Conservation (phyloP, 2,113 vertebrate genomes). For the Taurulus bubalis region DNA sequence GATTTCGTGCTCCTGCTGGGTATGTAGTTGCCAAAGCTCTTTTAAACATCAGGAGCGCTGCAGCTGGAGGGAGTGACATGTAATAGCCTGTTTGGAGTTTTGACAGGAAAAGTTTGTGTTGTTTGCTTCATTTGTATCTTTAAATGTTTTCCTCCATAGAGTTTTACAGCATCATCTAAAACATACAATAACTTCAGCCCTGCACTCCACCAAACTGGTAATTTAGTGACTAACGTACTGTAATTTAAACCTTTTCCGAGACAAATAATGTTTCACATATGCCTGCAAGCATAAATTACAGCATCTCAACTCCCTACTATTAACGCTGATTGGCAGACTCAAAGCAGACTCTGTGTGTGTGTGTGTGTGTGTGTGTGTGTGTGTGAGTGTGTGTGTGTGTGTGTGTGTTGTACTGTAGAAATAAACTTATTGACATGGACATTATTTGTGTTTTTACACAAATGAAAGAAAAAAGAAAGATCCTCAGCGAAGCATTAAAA, state of each 20-base stretch:
- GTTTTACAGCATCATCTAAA: not conserved
- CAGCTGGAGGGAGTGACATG: constrained; percentile 38
- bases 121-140: constrained; percentile 18
- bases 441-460: not conserved
- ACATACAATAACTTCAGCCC: not conserved
- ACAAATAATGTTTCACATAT: not conserved
- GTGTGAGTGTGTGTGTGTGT: no score
- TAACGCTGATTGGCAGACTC: not conserved
- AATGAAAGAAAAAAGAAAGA: not conserved
- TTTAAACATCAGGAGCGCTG: constrained; percentile 68
- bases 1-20: constrained; percentile 61
- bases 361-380: no score
- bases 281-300: not conserved
- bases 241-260: not conserved
- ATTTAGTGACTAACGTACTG: not conserved
- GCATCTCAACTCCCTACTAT: not conserved
- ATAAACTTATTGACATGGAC: no score
- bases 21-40: constrained; percentile 55
- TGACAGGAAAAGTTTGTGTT: not conserved
- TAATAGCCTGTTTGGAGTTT: constrained; percentile 27
- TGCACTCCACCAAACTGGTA: not conserved
- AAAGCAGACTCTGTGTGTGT: not conserved
- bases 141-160: not conserved
- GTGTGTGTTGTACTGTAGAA: no score
- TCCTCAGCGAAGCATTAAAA: not conserved